Evolutionary conservation across 2,888 invertebrate genomes (phyloP).

Genomic region (Drosophila subsilvestris): DNA sequence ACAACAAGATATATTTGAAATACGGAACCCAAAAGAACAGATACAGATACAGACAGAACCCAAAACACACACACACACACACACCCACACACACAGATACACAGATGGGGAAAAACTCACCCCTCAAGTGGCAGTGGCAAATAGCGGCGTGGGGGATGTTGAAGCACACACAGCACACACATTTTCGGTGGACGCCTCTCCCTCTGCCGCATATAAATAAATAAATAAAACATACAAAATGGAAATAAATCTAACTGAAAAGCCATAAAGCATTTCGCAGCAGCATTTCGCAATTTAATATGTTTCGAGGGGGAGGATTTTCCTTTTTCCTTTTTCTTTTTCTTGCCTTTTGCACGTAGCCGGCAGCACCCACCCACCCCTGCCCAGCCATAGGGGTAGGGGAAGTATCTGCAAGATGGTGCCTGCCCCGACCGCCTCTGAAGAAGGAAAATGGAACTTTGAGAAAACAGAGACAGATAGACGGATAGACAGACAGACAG

Average conservation of each 20-base stretch:
- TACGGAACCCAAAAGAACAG: neutral
- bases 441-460: conserved; percentile 13
- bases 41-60: neutral
- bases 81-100: neutral
- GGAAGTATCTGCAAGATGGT: conserved; percentile 68
- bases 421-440: conserved; percentile 45
- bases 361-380: conserved; percentile 70
- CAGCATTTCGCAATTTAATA: conserved; percentile 82
- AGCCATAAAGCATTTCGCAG: conserved; percentile 84
- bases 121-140: neutral
- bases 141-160: neutral
- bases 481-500: conserved; percentile 56
- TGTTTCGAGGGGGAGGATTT: conserved; percentile 67
- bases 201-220: conserved; percentile 81
- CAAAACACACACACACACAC: conserved; percentile 10
- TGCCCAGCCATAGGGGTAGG: conserved; percentile 20
- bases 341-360: conserved; percentile 70
- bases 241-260: conserved; percentile 84
- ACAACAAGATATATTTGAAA: conserved; percentile 28
- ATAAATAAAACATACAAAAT: conserved; percentile 83
- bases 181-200: conserved; percentile 40
- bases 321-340: conserved; percentile 58
- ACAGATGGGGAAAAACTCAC: neutral
- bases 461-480: conserved; percentile 31
- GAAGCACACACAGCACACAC: conserved; percentile 18